A percentile compares a stretch with the other conserved stretches of the same genome.
These are phyloP conservation scores for Pygoscelis antarcticus DNA, from an alignment of 2,113 vertebrate genomes.

Conservation along the genomic window DNA sequence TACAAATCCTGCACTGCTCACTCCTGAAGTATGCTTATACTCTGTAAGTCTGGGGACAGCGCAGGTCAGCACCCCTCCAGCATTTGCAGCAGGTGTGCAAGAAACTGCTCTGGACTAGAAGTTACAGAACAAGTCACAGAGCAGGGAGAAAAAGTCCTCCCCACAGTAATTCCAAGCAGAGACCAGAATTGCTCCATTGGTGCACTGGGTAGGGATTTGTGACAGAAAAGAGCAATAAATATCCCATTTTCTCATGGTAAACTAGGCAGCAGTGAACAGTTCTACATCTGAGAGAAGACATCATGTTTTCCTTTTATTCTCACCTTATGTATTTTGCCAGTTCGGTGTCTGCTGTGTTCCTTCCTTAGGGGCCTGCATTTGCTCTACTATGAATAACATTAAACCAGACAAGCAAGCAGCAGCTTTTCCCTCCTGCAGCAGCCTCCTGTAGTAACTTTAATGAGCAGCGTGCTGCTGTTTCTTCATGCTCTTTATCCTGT, in stretches of 20 bases:
- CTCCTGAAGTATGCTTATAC: not conserved
- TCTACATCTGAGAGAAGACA: rapidly evolving
- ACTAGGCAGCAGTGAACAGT: not conserved
- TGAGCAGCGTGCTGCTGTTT: not conserved
- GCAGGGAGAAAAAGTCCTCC: not conserved
- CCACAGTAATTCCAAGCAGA: not conserved
- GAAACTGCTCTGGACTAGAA: not conserved
- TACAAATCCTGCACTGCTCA: not conserved
- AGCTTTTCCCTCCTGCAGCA: not conserved
- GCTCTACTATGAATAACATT: not conserved
- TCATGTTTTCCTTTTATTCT: not conserved
- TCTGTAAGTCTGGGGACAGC: not conserved
- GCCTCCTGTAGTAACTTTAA: not conserved
- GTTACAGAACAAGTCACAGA: not conserved
- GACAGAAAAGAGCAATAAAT: not conserved
- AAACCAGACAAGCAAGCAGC: not conserved
- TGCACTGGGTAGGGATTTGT: not conserved
- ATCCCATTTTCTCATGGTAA: not conserved
- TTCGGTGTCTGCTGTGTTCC: rapidly evolving
- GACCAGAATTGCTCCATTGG: not conserved
- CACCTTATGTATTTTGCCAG: not conserved
- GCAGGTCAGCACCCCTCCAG: not conserved
- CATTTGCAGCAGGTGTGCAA: not conserved
- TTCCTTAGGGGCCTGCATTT: not conserved
- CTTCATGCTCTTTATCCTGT: not conserved